Evolutionary conservation across 2,797 vertebrate species (phyloP).

Genomic region (Columba guinea): DNA sequence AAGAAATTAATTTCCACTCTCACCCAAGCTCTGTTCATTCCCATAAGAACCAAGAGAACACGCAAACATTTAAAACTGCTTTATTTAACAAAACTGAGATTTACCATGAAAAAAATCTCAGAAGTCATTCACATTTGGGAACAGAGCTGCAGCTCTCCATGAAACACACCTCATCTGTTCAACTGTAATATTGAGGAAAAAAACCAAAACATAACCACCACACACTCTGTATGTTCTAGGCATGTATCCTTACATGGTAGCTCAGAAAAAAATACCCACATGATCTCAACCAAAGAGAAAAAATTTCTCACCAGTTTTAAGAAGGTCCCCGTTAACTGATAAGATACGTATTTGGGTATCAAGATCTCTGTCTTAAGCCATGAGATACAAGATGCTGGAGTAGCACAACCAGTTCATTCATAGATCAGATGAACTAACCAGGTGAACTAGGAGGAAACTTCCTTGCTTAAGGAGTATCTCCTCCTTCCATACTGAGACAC

Average conservation of each 20-base stretch:
- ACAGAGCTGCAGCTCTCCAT: not conserved
- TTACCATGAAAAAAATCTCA: not conserved
- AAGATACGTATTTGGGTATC: not conserved
- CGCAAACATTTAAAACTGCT: not conserved
- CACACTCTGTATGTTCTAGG: accelerated
- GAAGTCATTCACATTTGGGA: not conserved
- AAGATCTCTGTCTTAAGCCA: not conserved
- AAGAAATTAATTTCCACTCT: not conserved
- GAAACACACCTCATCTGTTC: not conserved
- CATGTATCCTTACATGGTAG: not conserved
- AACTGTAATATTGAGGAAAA: not conserved
- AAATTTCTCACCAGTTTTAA: not conserved
- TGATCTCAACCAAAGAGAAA: not conserved
- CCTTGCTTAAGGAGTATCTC: not conserved
- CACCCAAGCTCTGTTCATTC: not conserved
- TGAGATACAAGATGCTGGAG: not conserved
- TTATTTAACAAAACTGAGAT: not conserved
- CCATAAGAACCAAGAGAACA: not conserved
- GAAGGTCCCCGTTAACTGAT: not conserved
- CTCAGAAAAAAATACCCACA: not conserved
- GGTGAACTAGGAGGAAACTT: not conserved
- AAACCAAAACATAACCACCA: not conserved
- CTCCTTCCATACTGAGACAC: not conserved
- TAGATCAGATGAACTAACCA: not conserved
- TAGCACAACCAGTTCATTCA: not conserved